These are phyloP conservation scores for Apodemus speciosus DNA, from an alignment of 2,113 vertebrate genomes.

Conservation along the genomic window DNA sequence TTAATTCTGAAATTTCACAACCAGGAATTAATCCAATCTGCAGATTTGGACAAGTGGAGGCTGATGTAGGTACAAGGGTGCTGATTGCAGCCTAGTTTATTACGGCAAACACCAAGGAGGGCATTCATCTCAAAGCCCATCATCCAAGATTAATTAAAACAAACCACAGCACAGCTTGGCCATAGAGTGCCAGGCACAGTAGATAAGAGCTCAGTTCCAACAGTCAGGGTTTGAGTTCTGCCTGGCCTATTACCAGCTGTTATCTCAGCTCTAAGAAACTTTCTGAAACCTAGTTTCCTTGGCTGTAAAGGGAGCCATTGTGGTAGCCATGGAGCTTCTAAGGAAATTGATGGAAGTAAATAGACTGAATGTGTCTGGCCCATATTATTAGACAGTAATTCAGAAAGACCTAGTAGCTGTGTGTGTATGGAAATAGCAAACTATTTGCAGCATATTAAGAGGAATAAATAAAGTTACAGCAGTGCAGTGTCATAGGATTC, in stretches of 20 bases:
- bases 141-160: slow-evolving; percentile 43
- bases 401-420: slow-evolving; percentile 22
- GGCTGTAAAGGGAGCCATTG: slow-evolving; percentile 8
- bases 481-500: background rate
- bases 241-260: background rate
- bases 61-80: background rate
- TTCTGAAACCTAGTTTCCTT: slow-evolving; percentile 28
- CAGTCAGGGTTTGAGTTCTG: background rate
- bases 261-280: background rate
- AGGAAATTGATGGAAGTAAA: background rate
- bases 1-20: slow-evolving; percentile 52
- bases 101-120: background rate
- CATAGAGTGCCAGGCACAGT: background rate
- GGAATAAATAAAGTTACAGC: slow-evolving; percentile 13
- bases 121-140: slow-evolving; percentile 30
- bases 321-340: background rate
- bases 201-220: background rate
- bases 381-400: background rate
- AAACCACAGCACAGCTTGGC: slow-evolving; percentile 10
- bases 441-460: slow-evolving; percentile 15
- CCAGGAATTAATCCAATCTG: slow-evolving; percentile 52
- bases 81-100: slow-evolving; percentile 50
- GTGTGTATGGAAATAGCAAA: slow-evolving; percentile 5
- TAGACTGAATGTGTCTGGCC: background rate
- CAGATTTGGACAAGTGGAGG: slow-evolving; percentile 41